Evolutionary conservation across 2,113 vertebrate genomes (phyloP).

Genomic region (Thomomys bottae): DNA sequence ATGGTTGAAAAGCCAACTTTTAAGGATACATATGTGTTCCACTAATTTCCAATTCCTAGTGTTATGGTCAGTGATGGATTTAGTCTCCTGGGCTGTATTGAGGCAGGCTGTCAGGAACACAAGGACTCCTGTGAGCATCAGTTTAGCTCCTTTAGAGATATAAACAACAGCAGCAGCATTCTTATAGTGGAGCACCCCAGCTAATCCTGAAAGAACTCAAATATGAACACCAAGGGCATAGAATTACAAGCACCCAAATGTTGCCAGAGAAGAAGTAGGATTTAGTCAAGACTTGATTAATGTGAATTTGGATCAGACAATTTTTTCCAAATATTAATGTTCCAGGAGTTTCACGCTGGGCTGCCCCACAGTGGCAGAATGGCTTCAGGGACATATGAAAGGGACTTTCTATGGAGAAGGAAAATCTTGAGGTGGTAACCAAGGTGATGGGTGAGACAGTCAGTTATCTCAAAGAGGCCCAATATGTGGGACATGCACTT

Average conservation of each 20-base stretch:
- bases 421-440: not conserved
- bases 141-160: too few species aligned
- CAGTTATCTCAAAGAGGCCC: accelerated
- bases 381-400: not conserved
- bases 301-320: not conserved
- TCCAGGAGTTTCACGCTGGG: not conserved
- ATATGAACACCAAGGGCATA: not conserved
- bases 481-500: not conserved
- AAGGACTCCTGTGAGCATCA: too few species aligned
- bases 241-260: not conserved
- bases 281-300: too few species aligned
- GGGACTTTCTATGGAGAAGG: not conserved
- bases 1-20: not conserved
- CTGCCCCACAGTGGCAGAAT: not conserved
- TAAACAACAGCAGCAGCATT: too few species aligned
- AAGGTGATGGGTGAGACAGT: not conserved
- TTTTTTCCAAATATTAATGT: not conserved
- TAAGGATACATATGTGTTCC: not conserved
- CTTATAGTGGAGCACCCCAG: not conserved
- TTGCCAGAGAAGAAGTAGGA: not conserved
- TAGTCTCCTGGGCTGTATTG: not conserved
- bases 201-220: not conserved
- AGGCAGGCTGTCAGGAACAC: not conserved
- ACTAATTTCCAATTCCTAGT: not conserved
- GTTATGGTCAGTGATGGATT: not conserved